A percentile compares a stretch with the other conserved stretches of the same genome.
phyloP scores from a whole-genome alignment of 2,888 invertebrate species.

The Eupithecia tripunctaria region DNA sequence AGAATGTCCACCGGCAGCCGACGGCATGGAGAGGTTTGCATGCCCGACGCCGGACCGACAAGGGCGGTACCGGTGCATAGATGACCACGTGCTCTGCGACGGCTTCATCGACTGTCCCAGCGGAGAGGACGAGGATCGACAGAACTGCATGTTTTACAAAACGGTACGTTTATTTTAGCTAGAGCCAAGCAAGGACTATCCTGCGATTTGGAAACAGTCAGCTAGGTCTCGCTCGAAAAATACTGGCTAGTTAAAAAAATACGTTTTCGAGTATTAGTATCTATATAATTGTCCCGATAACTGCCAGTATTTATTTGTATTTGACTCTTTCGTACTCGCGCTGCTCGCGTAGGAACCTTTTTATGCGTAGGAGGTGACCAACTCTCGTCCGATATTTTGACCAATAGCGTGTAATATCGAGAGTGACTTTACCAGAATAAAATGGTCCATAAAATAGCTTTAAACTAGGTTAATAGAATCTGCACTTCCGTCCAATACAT shows the following conservation, averaged over 20 bases:
- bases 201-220: not conserved
- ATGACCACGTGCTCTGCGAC: conserved; percentile 97
- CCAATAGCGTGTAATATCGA: not conserved
- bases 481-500: not conserved
- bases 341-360: not conserved
- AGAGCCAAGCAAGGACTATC: not conserved
- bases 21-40: conserved; percentile 97
- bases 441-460: not conserved
- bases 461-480: not conserved
- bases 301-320: not conserved
- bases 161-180: conserved; percentile 87
- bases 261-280: not conserved
- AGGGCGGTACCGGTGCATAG: conserved; percentile 97
- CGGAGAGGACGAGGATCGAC: conserved; percentile 96
- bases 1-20: conserved; percentile 97
- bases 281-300: not conserved
- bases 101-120: conserved; percentile 97
- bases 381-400: not conserved
- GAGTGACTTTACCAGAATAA: not conserved
- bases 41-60: conserved; percentile 96
- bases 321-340: not conserved
- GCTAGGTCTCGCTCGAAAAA: not conserved
- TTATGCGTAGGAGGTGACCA: not conserved
- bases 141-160: conserved; percentile 98
- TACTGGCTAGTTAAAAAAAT: not conserved